Conservation (phyloP, 2,888 invertebrate species). For the Scrobipalpa atriplicella region DNA sequence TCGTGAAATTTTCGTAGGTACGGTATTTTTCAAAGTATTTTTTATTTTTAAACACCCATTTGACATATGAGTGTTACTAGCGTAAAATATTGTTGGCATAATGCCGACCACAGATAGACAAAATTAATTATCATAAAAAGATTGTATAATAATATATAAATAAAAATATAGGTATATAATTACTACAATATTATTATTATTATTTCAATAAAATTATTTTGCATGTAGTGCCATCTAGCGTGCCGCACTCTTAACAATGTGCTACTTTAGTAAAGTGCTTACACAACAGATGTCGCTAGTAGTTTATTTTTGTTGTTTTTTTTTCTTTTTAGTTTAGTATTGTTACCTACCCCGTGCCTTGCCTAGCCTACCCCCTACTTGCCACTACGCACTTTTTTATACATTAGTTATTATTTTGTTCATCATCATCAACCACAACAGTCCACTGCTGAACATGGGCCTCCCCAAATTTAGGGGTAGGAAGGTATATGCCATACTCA, state of each 20-base stretch:
- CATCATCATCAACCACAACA: too few relatives aligned
- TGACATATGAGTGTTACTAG: slow-evolving; percentile 47
- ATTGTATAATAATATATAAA: too few relatives aligned
- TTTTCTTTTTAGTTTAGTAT: neutral
- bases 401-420: too few relatives aligned
- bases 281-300: slow-evolving; percentile 13
- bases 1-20: slow-evolving; percentile 80
- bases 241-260: neutral
- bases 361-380: too few relatives aligned
- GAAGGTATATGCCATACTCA: too few relatives aligned
- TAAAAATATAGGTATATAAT: too few relatives aligned
- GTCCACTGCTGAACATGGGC: too few relatives aligned
- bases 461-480: too few relatives aligned
- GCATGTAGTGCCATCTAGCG: neutral
- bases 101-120: neutral
- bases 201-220: too few relatives aligned
- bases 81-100: slow-evolving; percentile 11
- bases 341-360: too few relatives aligned
- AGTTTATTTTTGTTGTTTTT: neutral
- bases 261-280: neutral
- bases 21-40: slow-evolving; percentile 38
- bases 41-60: slow-evolving; percentile 43
- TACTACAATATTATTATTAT: too few relatives aligned
- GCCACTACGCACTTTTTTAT: too few relatives aligned
- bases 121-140: neutral